Evolutionary conservation across 2,113 vertebrate genomes (phyloP), one percentile per base, ranked within the genome.

Genomic region (Garra rufa): DNA sequence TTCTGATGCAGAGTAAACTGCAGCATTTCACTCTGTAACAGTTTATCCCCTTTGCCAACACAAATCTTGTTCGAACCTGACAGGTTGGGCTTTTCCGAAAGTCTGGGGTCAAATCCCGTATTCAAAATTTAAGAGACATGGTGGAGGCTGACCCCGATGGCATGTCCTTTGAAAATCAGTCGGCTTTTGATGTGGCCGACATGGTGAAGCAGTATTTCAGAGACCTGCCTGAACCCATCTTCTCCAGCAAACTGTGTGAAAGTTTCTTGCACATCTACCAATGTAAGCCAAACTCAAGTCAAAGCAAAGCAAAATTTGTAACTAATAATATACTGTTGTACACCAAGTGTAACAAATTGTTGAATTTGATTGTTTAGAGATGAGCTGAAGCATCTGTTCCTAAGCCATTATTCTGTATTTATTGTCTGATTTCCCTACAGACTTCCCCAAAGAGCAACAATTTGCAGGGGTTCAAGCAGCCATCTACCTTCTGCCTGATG

Each of bases 201-300:
- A 95, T 97, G 96, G 93, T 98, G 88, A 98, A 97, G 90, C 97
- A 98, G 88, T 98, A 96, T 87, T 97, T 97, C 92, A 92, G 97
- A 84, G 97, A 98, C 88, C 94, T 98, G 17, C 97, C 97, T 0
- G 96, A 98, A 86, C 95, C 96, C 0, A 85, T 98, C 86, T 96
- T 98, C 83, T 95, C 94, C 48, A 93, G 92, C 92, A 95, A 91
- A 85, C 95, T 98, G 57, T 95, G 94, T 70, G 95, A 97, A 88
- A 93, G 95, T 63, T 96, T 98, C 91, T 94, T 98, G 30, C 96
- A 96, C 90, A 96, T 97, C 86, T 97, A 97, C 90, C 96, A 97
- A 55, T 97, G 96, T 98, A 93, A 90, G 95, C 38, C 76, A 34
- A 70, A 19, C 14, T 24, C 3, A 10, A 9, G 21, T 52, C 21